Conservation (phyloP, 2,113 vertebrate species). For the Ophthalmolycus amberensis region DNA sequence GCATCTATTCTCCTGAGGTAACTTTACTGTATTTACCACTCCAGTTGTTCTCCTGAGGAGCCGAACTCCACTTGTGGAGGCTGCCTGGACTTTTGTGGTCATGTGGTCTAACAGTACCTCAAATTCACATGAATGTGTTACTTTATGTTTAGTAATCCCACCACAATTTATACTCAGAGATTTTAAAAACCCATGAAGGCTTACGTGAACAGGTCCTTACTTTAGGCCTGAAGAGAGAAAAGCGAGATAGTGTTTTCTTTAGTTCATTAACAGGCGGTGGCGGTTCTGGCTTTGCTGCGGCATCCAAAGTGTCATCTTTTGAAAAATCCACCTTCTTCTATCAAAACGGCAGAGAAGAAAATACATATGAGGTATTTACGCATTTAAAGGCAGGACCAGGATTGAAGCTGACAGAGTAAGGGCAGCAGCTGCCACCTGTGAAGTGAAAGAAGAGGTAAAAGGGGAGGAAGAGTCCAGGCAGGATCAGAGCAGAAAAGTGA, state of each 20-base stretch:
- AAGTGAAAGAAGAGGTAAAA: constrained; percentile 24
- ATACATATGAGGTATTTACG: constrained; percentile 10
- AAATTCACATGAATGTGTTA: constrained; percentile 75
- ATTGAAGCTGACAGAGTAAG: constrained; percentile 20
- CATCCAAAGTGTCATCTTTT: constrained; percentile 80
- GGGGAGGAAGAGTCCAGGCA: not conserved
- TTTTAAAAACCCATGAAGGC: not conserved
- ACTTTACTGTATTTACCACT: constrained; percentile 68
- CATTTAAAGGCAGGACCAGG: not conserved
- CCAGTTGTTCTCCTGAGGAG: constrained; percentile 70
- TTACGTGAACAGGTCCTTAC: constrained; percentile 60
- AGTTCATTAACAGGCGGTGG: constrained; percentile 73
- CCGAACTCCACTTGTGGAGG: constrained; percentile 75
- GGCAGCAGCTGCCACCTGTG: constrained; percentile 48
- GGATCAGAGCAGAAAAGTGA: constrained; percentile 20
- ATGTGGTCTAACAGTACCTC: constrained; percentile 79
- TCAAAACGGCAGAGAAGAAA: constrained; percentile 44
- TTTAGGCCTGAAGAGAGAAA: constrained; percentile 81
- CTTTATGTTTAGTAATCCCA: constrained; percentile 30
- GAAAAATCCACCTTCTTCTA: constrained; percentile 79
- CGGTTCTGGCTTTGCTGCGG: constrained; percentile 75
- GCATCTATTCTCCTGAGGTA: constrained; percentile 1
- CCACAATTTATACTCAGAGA: constrained; percentile 11
- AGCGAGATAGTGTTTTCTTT: constrained; percentile 71
- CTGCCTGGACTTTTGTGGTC: constrained; percentile 75